Evolutionary conservation across 1,140 invertebrate species (phyloP).

Genomic region (Drosophila bipectinata): DNA sequence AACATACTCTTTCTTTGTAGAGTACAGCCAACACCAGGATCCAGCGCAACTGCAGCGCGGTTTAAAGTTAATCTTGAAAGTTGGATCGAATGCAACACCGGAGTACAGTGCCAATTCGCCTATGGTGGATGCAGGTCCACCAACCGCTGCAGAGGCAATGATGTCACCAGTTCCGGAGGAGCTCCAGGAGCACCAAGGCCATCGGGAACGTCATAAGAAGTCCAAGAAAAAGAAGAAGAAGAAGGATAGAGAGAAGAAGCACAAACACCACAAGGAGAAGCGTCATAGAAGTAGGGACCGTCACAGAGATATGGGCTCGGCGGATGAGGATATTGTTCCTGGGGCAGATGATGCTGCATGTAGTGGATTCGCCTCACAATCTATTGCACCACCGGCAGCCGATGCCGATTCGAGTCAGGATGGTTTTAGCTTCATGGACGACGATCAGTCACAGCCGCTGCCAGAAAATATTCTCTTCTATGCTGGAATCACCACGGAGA

Average conservation of each 20-base stretch:
- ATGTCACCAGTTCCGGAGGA: conserved; percentile 73
- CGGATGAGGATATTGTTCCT: conserved; percentile 39
- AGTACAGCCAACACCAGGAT: conserved; percentile 84
- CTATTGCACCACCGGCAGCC: conserved; percentile 24
- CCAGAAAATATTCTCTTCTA: conserved; percentile 83
- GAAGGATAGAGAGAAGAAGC: conserved; percentile 88
- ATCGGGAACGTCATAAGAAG: conserved; percentile 87
- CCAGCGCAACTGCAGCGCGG: conserved; percentile 86
- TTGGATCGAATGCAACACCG: conserved; percentile 89
- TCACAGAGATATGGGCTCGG: conserved; percentile 51
- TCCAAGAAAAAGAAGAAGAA: conserved; percentile 92
- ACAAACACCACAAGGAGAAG: conserved; percentile 90
- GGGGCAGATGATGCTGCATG: conserved; percentile 45
- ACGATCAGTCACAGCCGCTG: conserved; percentile 79
- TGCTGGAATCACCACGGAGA: conserved; percentile 82
- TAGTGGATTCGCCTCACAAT: conserved; percentile 44
- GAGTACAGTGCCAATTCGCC: conserved; percentile 86
- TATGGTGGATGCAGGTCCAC: conserved; percentile 61
- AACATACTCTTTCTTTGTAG: conserved; percentile 34
- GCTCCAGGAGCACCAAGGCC: conserved; percentile 41
- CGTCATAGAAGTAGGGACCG: conserved; percentile 70
- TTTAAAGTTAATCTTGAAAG: conserved; percentile 92
- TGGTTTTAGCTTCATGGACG: conserved; percentile 84
- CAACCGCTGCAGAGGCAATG: conserved; percentile 80
- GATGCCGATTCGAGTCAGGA: conserved; percentile 83